Conservation (phyloP, 1,140 invertebrate species). For the Aleiodes sp. region DNA sequence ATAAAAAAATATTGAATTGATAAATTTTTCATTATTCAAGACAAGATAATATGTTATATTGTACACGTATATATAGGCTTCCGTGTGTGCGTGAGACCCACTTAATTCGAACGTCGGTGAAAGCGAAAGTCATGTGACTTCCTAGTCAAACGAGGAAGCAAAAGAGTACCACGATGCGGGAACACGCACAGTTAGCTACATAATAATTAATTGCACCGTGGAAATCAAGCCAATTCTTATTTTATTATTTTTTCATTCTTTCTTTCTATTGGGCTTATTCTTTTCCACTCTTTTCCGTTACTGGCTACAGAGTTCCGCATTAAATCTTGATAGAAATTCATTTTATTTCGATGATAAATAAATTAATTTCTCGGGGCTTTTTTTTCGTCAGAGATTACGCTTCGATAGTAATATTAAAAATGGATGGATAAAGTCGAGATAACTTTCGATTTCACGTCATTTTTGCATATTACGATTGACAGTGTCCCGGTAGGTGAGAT, state of each 20-base stretch:
- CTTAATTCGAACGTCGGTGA: slow-evolving; percentile 54
- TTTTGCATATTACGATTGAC: no score
- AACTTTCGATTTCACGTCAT: no score
- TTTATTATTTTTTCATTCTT: not conserved
- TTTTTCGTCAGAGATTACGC: no score
- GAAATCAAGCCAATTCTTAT: slow-evolving; percentile 13
- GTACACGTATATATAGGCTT: not conserved
- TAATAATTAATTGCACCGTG: slow-evolving; percentile 32
- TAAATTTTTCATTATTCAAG: not conserved
- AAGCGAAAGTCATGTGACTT: slow-evolving; percentile 56
- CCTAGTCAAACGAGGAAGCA: slow-evolving; percentile 34
- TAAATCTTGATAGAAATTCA: not conserved
- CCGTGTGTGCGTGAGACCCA: slow-evolving; percentile 44
- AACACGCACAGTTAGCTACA: slow-evolving; percentile 30
- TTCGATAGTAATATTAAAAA: no score
- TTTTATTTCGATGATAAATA: not conserved
- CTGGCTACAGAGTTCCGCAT: not conserved
- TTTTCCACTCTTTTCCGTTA: not conserved
- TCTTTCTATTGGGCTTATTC: not conserved
- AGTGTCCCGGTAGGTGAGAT: no score
- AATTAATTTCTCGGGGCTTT: no score
- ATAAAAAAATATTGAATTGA: not conserved
- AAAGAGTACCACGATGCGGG: slow-evolving; percentile 25
- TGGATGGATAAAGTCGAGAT: no score
- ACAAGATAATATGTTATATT: not conserved